A percentile compares a stretch with the other conserved stretches of the same genome.
phyloP scores from a whole-genome alignment of 2,888 invertebrate species.

The Heliconius ethilla region DNA sequence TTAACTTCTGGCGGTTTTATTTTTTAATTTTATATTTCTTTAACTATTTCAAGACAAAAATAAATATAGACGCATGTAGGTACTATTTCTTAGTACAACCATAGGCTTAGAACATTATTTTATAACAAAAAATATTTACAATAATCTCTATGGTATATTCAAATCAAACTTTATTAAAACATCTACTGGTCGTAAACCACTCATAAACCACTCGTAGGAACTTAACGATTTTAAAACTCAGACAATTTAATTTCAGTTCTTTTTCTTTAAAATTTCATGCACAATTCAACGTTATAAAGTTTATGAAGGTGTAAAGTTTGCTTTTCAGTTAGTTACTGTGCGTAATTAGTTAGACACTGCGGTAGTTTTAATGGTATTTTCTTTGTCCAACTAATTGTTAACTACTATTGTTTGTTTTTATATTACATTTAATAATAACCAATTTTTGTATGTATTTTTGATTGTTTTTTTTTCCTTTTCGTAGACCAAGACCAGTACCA shows the following conservation, averaged over 20 bases:
- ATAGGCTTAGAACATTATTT: neutral
- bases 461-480: neutral
- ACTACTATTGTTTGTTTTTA: conserved; percentile 51
- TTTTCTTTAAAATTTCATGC: conserved; percentile 41
- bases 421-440: conserved; percentile 31
- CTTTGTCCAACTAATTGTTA: conserved; percentile 61
- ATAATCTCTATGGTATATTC: neutral
- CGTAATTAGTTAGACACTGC: conserved; percentile 59
- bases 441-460: neutral
- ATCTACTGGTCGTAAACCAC: neutral
- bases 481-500: neutral
- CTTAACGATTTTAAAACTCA: conserved; percentile 23
- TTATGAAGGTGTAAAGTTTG: conserved; percentile 56
- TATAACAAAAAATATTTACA: neutral
- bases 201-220: conserved; percentile 13
- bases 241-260: conserved; percentile 26
- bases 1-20: conserved; percentile 51
- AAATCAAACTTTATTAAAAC: neutral
- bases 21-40: neutral
- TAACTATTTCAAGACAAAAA: neutral
- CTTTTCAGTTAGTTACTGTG: conserved; percentile 59
- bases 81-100: neutral
- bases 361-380: conserved; percentile 62
- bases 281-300: conserved; percentile 48
- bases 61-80: neutral